Evolutionary conservation across 2,113 vertebrate species (phyloP), one percentile per base, ranked within the genome.

Genomic region (Tinamus guttatus): DNA sequence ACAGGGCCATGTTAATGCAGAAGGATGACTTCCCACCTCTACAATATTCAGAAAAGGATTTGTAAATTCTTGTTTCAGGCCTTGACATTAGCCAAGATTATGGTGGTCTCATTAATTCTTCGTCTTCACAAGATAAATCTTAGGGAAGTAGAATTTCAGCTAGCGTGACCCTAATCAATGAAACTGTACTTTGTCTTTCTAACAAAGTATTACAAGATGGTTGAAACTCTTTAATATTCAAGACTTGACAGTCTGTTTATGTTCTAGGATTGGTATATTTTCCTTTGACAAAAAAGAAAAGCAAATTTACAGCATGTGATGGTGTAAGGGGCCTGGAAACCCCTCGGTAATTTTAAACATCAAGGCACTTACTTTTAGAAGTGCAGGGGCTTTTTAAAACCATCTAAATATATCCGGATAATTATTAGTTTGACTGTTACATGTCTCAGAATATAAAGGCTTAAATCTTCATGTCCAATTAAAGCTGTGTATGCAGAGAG

Each of bases 401-500:
- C 11, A 79, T 69, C 95, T 94, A 96, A 96, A 93, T 87, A 90
- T 94, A 95, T 75, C 94, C 67, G 92, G 83, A 75, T 96, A 96
- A 97, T 97, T 93, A 93, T 96, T 91, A 84, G 84, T 59, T 91
- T 93, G 73, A 92, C 83, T 92, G 45, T 82, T 92, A 81, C 81
- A 51, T 71, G 78, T 67, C 54, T 92, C 45, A 74, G 86, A 97
- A 95, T 74, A 81, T 51, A 81, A 92, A 83, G 75, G 68, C 81
- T 97, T 96, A 94, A 97, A 94, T 94, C 88, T 75, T 78, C 59
- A 18, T 24, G 0, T 93, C 95, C 97, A 95, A 96, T 95, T 95
- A 87, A 91, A 92, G 56, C 79, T 62, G 49, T 2, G 2, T 78
- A 82, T 16, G 25, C 41, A 88, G 58, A 84, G 58, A 58, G 75